phyloP scores from a whole-genome alignment of 2,888 invertebrate species.

The Tipula vernalis region DNA sequence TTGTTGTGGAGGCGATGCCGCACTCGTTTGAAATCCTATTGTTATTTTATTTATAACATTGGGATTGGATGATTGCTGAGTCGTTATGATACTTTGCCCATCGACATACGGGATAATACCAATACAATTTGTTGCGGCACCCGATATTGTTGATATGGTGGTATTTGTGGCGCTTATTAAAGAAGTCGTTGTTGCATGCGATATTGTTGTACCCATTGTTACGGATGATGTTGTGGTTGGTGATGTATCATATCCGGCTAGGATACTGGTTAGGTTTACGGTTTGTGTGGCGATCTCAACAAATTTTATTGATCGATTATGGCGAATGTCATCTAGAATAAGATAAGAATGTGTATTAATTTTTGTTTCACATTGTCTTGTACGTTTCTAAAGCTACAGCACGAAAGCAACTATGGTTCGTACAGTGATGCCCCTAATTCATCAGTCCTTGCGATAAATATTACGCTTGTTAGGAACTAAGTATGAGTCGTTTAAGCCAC shows the following conservation, averaged over 20 bases:
- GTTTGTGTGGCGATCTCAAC: constrained; percentile 37
- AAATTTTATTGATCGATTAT: constrained; percentile 26
- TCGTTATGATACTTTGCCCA: constrained; percentile 20
- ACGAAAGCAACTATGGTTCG: background rate
- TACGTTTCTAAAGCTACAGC: background rate
- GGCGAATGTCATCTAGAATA: constrained; percentile 7
- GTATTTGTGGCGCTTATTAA: background rate
- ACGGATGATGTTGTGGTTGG: constrained; percentile 16
- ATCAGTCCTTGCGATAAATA: too few relatives aligned
- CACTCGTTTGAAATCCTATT: background rate
- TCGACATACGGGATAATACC: constrained; percentile 31
- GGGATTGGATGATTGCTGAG: background rate
- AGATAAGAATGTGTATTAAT: background rate
- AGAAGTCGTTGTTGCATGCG: constrained; percentile 15
- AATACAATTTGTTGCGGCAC: constrained; percentile 21
- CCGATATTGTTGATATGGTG: background rate
- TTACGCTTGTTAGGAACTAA: too few relatives aligned
- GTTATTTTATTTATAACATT: background rate
- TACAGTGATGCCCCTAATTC: too few relatives aligned
- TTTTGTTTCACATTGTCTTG: background rate
- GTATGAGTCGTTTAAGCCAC: too few relatives aligned
- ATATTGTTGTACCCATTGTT: background rate
- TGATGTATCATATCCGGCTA: constrained; percentile 27
- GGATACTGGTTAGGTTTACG: constrained; percentile 31
- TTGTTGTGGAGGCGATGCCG: background rate